phyloP scores from a whole-genome alignment of 2,888 invertebrate species.

The Pantelozetes paolii region DNA sequence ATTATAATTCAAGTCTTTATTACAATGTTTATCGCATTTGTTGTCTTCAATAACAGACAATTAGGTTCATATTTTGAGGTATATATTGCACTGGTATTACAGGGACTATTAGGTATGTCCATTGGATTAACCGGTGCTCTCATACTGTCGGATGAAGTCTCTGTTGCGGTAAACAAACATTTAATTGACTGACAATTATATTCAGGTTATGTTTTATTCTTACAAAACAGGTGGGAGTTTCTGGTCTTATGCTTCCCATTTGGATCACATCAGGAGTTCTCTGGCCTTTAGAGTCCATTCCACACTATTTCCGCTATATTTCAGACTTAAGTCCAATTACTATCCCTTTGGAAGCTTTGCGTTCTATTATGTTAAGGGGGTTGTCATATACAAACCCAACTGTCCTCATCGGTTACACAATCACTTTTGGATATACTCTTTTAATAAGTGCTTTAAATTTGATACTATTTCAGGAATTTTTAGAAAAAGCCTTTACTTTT shows the following conservation, averaged over 20 bases:
- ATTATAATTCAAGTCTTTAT: conserved; percentile 82
- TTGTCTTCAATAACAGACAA: conserved; percentile 81
- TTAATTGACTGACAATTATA: background rate
- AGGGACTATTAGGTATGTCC: conserved; percentile 91
- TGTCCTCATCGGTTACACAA: conserved; percentile 30
- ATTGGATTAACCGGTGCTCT: conserved; percentile 92
- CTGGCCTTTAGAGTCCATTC: conserved; percentile 38
- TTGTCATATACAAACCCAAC: conserved; percentile 19
- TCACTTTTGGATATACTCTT: conserved; percentile 20
- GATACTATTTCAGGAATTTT: background rate
- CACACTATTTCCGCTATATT: conserved; percentile 12
- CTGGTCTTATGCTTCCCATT: conserved; percentile 30
- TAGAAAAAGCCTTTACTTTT: background rate
- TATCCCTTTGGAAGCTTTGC: conserved; percentile 29
- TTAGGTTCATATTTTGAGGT: conserved; percentile 80
- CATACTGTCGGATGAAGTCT: conserved; percentile 81
- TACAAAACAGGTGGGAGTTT: conserved; percentile 1
- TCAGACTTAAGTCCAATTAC: conserved; percentile 37
- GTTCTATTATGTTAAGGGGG: conserved; percentile 35
- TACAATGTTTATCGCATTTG: conserved; percentile 82
- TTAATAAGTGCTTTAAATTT: too few relatives aligned
- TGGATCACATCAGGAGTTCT: conserved; percentile 33
- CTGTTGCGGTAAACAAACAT: conserved; percentile 68
- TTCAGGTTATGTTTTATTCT: background rate
- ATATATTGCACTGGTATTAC: conserved; percentile 74